Evolutionary conservation across 2,888 invertebrate genomes (phyloP).

Genomic region (Rhyacophila evoluta): DNA sequence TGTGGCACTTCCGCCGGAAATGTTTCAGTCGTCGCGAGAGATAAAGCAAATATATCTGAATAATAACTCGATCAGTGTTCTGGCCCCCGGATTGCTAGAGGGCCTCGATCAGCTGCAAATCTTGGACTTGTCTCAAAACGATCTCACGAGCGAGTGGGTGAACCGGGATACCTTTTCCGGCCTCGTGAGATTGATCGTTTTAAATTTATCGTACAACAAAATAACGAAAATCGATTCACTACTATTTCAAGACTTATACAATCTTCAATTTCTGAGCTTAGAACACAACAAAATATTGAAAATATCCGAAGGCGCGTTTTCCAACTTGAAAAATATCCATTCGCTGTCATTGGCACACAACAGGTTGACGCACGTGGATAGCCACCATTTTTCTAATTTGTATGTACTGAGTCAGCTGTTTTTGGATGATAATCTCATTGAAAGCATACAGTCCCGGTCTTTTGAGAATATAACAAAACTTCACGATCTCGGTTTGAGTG

Average conservation of each 20-base stretch:
- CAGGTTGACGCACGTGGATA: constrained; percentile 76
- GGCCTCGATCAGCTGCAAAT: constrained; percentile 79
- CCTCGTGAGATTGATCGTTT: constrained; percentile 77
- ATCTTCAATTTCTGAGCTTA: constrained; percentile 80
- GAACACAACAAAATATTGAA: constrained; percentile 78
- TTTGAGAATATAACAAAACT: constrained; percentile 84
- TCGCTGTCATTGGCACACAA: constrained; percentile 81
- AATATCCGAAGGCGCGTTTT: constrained; percentile 80
- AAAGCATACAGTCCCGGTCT: constrained; percentile 76
- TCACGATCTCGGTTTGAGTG: constrained; percentile 81
- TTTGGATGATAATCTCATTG: constrained; percentile 80
- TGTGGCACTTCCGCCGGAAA: constrained; percentile 80
- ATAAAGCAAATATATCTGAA: constrained; percentile 80
- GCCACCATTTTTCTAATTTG: constrained; percentile 78
- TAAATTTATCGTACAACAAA: constrained; percentile 81
- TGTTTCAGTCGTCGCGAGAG: constrained; percentile 80
- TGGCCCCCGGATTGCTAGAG: constrained; percentile 81
- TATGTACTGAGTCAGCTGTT: constrained; percentile 80
- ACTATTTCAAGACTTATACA: constrained; percentile 80
- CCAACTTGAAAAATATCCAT: constrained; percentile 81
- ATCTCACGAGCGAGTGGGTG: constrained; percentile 82
- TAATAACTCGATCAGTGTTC: constrained; percentile 81
- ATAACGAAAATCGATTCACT: constrained; percentile 78
- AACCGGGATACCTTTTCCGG: constrained; percentile 83
- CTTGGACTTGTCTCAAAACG: constrained; percentile 80